These are phyloP conservation scores for Hydrotaea cyrtoneurina DNA, from an alignment of 2,888 invertebrate species.

Conservation along the genomic window DNA sequence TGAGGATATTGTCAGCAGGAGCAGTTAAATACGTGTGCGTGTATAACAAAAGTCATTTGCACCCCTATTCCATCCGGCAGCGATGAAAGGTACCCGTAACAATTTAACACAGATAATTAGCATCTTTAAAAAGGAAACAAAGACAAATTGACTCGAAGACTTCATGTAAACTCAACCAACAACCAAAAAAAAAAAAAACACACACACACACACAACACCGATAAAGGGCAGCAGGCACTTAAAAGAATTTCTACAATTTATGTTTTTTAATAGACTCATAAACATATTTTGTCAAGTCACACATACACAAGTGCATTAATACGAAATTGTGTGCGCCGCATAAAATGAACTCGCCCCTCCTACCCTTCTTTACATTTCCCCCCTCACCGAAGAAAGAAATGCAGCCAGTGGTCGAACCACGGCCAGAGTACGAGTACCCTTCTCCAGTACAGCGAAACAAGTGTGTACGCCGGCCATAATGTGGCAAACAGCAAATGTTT, in stretches of 20 bases:
- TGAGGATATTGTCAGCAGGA: no score
- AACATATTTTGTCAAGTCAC: constrained; percentile 41
- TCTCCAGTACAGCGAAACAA: background rate
- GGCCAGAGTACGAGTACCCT: no score
- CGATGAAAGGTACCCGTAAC: constrained; percentile 4
- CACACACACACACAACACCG: background rate
- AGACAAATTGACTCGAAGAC: background rate
- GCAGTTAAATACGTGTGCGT: no score
- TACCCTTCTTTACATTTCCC: background rate
- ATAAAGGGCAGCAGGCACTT: background rate
- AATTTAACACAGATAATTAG: constrained; percentile 36
- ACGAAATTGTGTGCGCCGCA: background rate
- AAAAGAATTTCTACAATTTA: constrained; percentile 4
- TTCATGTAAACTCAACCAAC: background rate
- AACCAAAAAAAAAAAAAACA: no score
- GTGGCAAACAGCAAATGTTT: constrained; percentile 6
- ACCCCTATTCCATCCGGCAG: background rate
- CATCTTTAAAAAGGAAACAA: background rate
- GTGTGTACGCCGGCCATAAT: background rate
- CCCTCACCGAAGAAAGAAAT: background rate
- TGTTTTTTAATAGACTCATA: constrained; percentile 36
- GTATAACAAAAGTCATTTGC: background rate
- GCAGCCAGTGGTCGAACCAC: background rate
- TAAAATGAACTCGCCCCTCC: constrained; percentile 8
- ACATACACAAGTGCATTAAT: background rate